Base-by-base conservation (phyloP, 2,797 vertebrate species). In the Paramormyrops hopkinsi region DNA sequence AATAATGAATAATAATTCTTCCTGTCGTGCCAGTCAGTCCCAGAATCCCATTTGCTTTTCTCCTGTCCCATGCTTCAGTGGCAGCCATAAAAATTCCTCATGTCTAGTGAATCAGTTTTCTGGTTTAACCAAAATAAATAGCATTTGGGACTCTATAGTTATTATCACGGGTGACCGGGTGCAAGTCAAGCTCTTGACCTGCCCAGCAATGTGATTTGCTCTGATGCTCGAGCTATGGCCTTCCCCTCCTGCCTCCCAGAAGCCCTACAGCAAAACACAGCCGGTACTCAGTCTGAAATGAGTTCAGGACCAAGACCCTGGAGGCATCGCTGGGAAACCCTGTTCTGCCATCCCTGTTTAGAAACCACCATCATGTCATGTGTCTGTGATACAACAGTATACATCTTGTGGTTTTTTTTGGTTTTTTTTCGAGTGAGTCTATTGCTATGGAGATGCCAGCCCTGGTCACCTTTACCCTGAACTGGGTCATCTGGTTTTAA, bases 1-100 rank as follows among this genome's bases (percentile, higher is more conserved):
- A 89, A 62, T 91, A 90, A 91, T 88, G 88, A 90, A 90, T 89
- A 91, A 91, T 91, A 85, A 90, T 88, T 91, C 79, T 89, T 87
- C 88, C 89, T 91, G 91, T 90, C 90, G 79, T 90, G 88, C 89
- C 85, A 17, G 48, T 84, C 89, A 62, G 87, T 88, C 89, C 88
- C 73, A 59, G 37, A 88, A 88, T 86, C 90, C 86, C 62, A 69
- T 88, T 89, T 56, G 83, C 91, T 88, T 89, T 76, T 83, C 88
- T 73, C 91, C 90, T 90, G 82, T 89, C 69, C 90, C 82, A 25
- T 54, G 89, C 41, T 48, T 62, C 56, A 89, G 88, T 53, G 88
- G 51, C 89, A 87, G 48, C 54, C 59, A 87, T 76, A 44, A 50
- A 44, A 82, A 83, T 48, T 73, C 82, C 76, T 89, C 83, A 76